Evolutionary conservation across 2,888 invertebrate genomes (phyloP), one percentile per base, ranked within the genome.

Genomic region (Agrilus cyanescens): DNA sequence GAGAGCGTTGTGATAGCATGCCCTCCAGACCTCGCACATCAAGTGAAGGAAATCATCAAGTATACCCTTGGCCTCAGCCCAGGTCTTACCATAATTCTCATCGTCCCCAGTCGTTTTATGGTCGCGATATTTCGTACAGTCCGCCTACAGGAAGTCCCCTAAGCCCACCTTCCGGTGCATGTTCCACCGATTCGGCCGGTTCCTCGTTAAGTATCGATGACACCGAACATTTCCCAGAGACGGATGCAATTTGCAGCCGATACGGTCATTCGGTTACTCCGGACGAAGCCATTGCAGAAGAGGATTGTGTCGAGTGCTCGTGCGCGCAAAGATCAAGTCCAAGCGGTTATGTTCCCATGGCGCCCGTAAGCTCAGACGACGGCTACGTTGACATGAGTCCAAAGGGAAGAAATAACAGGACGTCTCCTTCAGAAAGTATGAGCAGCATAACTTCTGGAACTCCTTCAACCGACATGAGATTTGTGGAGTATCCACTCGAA

Each of bases 1-100:
- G 87, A 37, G 85, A 82, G 54, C 75, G 88, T 45, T 85, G 85
- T 63, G 88, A 87, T 64, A 88, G 86, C 59, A 77, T 89, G 73
- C 88, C 86, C 3, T 78, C 84, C 12, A 72, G 86, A 46, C 75
- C 82, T 31, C 73, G 82, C 31, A 78, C 80, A 12, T 71, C 73
- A 34, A 79, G 77, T 55, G 82, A 81, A 57, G 74, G 76, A 0
- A 16, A 16, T 43, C 64, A 62, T 41, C 60, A 62, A 0, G 54
- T 66, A 6, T 55, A 64, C 50, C 34, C 51, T 10, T 55, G 54
- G 52, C 46, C 43, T 10, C 47, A 61, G 57, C 54, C 56, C 41
- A 59, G 55, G 35, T 56, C 58, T 32, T 52, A 50, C 36, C 54
- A 49, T 34, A 42, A 50, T 37, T 49, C 50, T 3, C 55, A 48